Percentiles rank a stretch among this genome's conserved stretches.
Evolutionary conservation across 2,888 invertebrate genomes (phyloP).

Genomic region (Panzeria rudis): DNA sequence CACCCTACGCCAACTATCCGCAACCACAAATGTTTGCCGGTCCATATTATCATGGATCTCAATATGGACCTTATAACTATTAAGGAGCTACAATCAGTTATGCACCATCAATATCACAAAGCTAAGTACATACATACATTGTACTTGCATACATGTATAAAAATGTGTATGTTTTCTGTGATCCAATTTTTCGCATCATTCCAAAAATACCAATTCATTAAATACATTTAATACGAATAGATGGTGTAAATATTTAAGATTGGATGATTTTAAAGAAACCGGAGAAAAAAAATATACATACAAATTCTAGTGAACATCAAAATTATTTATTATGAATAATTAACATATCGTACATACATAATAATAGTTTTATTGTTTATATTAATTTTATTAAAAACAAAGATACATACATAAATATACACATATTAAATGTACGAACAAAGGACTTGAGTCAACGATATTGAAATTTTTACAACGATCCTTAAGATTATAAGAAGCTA

Average conservation of each 20-base stretch:
- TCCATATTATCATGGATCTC: conserved; percentile 95
- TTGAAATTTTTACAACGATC: conserved; percentile 60
- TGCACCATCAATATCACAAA: conserved; percentile 54
- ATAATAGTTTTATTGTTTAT: conserved; percentile 44
- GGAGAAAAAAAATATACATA: conserved; percentile 11
- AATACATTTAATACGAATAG: conserved; percentile 3
- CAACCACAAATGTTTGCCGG: conserved; percentile 92
- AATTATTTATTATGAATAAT: conserved; percentile 68
- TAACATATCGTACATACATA: conserved; percentile 27
- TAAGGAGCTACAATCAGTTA: conserved; percentile 83
- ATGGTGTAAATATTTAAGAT: conserved; percentile 38
- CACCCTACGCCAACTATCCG: conserved; percentile 94
- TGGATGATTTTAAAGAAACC: conserved; percentile 5
- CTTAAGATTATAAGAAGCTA: conserved; percentile 58
- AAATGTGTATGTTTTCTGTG: conserved; percentile 13
- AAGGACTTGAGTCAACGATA: conserved; percentile 66
- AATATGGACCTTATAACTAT: conserved; percentile 97
- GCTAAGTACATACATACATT: background rate
- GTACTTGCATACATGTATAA: background rate
- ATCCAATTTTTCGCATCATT: conserved; percentile 41
- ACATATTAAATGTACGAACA: conserved; percentile 39
- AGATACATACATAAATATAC: conserved; percentile 9
- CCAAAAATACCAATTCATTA: conserved; percentile 28
- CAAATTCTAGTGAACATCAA: conserved; percentile 67
- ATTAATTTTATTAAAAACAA: conserved; percentile 39